These are phyloP conservation scores for Xanthia togata DNA, from an alignment of 2,888 invertebrate genomes.

Conservation along the genomic window DNA sequence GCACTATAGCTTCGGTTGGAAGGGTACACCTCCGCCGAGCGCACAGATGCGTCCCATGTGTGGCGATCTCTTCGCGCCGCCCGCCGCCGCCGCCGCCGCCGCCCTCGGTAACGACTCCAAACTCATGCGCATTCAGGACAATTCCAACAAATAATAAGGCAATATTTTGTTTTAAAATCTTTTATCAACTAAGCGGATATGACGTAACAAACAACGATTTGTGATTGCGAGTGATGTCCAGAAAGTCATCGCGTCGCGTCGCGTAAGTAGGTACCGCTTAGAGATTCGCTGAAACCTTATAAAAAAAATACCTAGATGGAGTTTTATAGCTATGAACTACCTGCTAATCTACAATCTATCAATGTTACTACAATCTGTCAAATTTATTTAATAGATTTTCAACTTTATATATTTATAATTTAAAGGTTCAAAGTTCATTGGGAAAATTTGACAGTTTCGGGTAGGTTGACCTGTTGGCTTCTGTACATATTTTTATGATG, in stretches of 20 bases:
- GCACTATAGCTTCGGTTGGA: constrained; percentile 78
- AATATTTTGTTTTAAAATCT: constrained; percentile 15
- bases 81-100: constrained; percentile 75
- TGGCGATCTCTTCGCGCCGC: constrained; percentile 82
- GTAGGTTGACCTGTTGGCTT: too few relatives aligned
- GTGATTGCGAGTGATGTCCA: background rate
- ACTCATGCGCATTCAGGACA: constrained; percentile 60
- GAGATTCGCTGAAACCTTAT: constrained; percentile 1
- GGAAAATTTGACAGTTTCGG: too few relatives aligned
- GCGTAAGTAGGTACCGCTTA: too few relatives aligned
- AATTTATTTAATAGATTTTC: too few relatives aligned
- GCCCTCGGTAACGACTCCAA: constrained; percentile 65
- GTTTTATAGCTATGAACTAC: background rate
- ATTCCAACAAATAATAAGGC: constrained; percentile 34
- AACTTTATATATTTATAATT: too few relatives aligned
- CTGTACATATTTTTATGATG: background rate
- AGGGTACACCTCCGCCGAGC: constrained; percentile 85
- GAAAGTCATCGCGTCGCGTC: background rate
- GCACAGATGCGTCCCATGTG: constrained; percentile 89
- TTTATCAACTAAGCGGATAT: constrained; percentile 14
- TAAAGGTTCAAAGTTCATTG: too few relatives aligned
- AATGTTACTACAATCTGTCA: too few relatives aligned
- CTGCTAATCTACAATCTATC: too few relatives aligned
- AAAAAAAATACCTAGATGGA: background rate
- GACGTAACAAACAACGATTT: background rate